Evolutionary conservation across 2,797 vertebrate species (phyloP).

Genomic region (Cuculus canorus): DNA sequence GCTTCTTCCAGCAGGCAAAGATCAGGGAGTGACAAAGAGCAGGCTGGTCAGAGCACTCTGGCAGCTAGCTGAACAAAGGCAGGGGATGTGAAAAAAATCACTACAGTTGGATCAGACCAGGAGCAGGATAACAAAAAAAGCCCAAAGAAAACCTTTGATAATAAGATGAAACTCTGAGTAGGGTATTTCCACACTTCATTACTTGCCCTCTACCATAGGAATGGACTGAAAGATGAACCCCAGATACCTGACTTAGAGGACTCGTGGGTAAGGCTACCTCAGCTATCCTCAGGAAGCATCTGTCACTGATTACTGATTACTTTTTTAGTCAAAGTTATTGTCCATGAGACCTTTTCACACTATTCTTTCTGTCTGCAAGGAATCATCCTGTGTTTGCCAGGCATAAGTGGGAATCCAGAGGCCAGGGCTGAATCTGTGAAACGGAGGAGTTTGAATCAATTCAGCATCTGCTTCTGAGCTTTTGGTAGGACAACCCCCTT

Average conservation of each 20-base stretch:
- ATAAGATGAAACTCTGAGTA: not conserved
- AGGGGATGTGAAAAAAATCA: not conserved
- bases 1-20: not conserved
- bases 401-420: not conserved
- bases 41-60: not conserved
- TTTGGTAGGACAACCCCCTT: not conserved
- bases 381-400: not conserved
- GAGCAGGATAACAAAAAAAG: not conserved
- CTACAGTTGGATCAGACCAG: not conserved
- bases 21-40: slow-evolving; percentile 17
- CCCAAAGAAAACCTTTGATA: not conserved
- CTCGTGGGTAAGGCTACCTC: not conserved
- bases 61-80: slow-evolving; percentile 31
- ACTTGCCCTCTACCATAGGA: not conserved
- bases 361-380: not conserved
- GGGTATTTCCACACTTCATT: not conserved
- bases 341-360: not conserved
- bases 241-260: not conserved
- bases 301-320: not conserved
- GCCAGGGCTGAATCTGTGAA: not conserved
- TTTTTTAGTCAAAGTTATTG: not conserved
- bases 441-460: not conserved
- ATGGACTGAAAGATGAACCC: not conserved
- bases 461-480: not conserved
- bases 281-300: not conserved